These are phyloP conservation scores for Pelvicachromis taeniatus DNA, from an alignment of 2,113 vertebrate species.

Conservation along the genomic window DNA sequence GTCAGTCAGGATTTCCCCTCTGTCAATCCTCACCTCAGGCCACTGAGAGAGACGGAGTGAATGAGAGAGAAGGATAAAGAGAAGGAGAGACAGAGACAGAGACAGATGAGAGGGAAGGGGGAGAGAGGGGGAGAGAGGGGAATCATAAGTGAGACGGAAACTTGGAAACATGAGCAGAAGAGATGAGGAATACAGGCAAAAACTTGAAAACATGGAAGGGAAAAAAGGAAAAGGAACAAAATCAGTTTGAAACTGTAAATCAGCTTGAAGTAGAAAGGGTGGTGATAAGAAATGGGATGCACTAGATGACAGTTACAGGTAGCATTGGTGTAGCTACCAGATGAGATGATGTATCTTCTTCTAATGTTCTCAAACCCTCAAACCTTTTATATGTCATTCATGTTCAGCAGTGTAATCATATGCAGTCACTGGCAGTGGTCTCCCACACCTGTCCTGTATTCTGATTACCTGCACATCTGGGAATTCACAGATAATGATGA, in stretches of 20 bases:
- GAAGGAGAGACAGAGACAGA: background rate
- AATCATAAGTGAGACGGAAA: background rate
- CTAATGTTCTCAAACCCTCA: background rate
- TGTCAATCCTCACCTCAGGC: constrained; percentile 25
- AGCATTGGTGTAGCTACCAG: background rate
- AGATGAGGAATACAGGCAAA: background rate
- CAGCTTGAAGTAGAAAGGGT: background rate
- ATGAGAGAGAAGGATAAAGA: constrained; percentile 1
- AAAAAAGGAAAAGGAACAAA: background rate
- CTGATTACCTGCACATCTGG: background rate
- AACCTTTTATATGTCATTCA: background rate
- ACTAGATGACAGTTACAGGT: background rate
- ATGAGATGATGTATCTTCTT: background rate
- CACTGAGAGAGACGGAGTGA: constrained; percentile 10
- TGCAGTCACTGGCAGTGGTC: background rate
- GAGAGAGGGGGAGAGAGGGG: background rate
- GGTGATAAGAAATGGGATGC: background rate
- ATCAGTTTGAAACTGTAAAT: background rate
- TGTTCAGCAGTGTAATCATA: background rate
- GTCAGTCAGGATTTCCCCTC: constrained; percentile 40
- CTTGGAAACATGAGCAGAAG: background rate
- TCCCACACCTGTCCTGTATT: background rate
- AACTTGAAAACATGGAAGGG: background rate
- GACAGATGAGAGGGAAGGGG: background rate
- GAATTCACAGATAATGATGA: background rate